Evolutionary conservation across 2,888 invertebrate species (phyloP), one percentile per base, ranked within the genome.

Genomic region (Andrena chrysosceles): DNA sequence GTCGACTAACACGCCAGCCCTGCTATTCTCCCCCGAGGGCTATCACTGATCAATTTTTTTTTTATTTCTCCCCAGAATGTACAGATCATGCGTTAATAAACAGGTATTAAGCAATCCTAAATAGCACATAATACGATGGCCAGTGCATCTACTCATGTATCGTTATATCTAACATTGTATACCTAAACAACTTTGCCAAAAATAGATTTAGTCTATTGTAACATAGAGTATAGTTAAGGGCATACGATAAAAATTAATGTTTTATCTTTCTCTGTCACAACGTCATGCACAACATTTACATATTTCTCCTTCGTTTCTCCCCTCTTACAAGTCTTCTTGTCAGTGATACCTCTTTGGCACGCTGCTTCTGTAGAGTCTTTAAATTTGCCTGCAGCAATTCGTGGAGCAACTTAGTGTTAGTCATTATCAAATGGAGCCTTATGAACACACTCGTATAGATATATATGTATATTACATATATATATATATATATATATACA

Each of bases 121-220:
- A 90, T 93, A 93, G 92, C 87, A 92, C 93, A 92, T 93, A 93
- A 93, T 93, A 92, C 91, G 90, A 93, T 93, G 94, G 94, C 93
- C 94, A 94, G 93, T 94, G 93, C 93, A 93, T 93, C 93, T 91
- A 92, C 91, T 91, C 90, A 91, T 91, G 92, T 93, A 93, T 92
- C 89, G 89, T 93, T 91, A 91, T 93, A 91, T 90, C 87, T 92
- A 92, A 93, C 92, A 90, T 91, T 90, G 90, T 93, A 93, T 92
- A 93, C 94, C 92, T 93, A 93, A 94, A 93, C 91, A 93, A 93
- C 93, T 93, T 94, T 94, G 93, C 94, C 94, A 94, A 94, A 94
- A 94, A 94, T 94, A 94, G 94, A 91, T 93, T 93, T 94, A 94
- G 94, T 93, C 90, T 90, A 90, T 56, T 92, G 90, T 93, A 93